Evolutionary conservation across 2,797 vertebrate genomes (phyloP).

Genomic region (Cirrhinus molitorella): DNA sequence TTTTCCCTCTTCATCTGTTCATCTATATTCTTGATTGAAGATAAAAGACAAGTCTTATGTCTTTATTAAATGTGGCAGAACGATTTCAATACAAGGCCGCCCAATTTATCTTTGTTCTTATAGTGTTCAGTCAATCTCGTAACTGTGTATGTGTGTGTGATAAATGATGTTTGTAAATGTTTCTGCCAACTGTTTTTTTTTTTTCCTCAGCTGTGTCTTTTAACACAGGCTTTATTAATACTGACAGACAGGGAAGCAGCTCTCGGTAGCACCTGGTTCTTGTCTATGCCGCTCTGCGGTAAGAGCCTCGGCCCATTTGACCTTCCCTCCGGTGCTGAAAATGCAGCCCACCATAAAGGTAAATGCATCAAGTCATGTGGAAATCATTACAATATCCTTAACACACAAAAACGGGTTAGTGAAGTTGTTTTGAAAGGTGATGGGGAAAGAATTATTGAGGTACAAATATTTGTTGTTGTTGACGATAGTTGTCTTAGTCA

Average conservation of each 20-base stretch:
- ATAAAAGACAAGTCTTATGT: neutral
- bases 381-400: constrained; percentile 22
- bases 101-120: neutral
- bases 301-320: neutral
- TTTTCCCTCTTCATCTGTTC: constrained; percentile 36
- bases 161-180: neutral
- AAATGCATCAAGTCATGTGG: constrained; percentile 32
- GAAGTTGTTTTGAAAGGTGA: constrained; percentile 37
- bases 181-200: constrained; percentile 3
- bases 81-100: neutral
- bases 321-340: constrained; percentile 24
- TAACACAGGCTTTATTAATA: constrained; percentile 34
- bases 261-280: constrained; percentile 41
- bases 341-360: constrained; percentile 37
- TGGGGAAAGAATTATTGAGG: neutral
- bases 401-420: constrained; percentile 32
- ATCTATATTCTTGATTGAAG: neutral
- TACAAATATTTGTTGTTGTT: constrained; percentile 19
- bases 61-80: neutral
- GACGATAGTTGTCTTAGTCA: neutral
- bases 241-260: constrained; percentile 4
- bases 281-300: constrained; percentile 20
- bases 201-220: constrained; percentile 56
- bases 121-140: neutral
- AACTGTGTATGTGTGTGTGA: neutral